Evolutionary conservation across 2,888 invertebrate genomes (phyloP).

Genomic region (Acleris literana): DNA sequence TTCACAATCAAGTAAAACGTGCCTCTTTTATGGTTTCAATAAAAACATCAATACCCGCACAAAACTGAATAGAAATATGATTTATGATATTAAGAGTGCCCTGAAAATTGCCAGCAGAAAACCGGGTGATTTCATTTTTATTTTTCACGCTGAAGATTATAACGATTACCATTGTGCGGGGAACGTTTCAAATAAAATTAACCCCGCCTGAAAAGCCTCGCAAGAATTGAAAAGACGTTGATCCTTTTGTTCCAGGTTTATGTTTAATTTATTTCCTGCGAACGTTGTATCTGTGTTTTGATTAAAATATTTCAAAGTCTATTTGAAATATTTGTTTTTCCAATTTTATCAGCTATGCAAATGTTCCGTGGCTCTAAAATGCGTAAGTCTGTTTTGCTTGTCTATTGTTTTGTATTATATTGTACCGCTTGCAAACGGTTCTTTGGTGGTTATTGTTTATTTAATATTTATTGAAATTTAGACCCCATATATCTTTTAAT

Average conservation of each 20-base stretch:
- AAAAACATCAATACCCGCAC: neutral
- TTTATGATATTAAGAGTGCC: slow-evolving; percentile 19
- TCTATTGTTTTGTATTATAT: too few relatives aligned
- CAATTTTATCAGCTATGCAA: neutral
- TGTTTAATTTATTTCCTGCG: slow-evolving; percentile 27
- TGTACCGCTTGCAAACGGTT: neutral
- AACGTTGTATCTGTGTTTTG: slow-evolving; percentile 22
- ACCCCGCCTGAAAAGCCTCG: slow-evolving; percentile 38
- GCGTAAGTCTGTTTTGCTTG: too few relatives aligned
- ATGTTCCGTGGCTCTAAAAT: neutral
- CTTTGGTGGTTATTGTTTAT: neutral
- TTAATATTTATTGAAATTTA: slow-evolving; percentile 56
- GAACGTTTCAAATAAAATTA: slow-evolving; percentile 42
- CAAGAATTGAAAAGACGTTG: slow-evolving; percentile 27
- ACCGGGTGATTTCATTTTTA: slow-evolving; percentile 46
- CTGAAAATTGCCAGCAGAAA: slow-evolving; percentile 32
- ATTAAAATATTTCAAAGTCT: slow-evolving; percentile 13
- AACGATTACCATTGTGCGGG: slow-evolving; percentile 48
- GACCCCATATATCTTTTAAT: slow-evolving; percentile 60
- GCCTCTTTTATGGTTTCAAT: neutral
- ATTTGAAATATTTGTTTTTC: slow-evolving; percentile 13
- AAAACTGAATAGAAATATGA: neutral
- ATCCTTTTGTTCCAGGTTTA: slow-evolving; percentile 22
- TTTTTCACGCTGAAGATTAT: slow-evolving; percentile 57
- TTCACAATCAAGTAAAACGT: neutral